Evolutionary conservation across 2,888 invertebrate species (phyloP).

Genomic region (Drosophila anomelani): DNA sequence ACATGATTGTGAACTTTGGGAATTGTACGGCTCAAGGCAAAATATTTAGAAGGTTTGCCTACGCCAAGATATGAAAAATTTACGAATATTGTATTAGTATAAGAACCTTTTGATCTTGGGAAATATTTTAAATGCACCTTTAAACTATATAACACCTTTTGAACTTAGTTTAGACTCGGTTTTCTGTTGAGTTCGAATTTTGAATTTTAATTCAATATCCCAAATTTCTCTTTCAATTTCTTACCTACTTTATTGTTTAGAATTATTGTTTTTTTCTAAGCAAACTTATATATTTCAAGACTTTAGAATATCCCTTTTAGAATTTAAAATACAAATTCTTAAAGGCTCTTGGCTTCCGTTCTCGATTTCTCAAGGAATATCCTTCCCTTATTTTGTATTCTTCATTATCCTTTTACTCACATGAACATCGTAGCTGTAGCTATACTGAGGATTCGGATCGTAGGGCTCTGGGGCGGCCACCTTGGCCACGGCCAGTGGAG

Average conservation of each 20-base stretch:
- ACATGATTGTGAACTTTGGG: conserved; percentile 6
- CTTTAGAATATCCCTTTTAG: neutral
- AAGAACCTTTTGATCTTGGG: neutral
- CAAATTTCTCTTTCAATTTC: neutral
- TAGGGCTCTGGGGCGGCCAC: conserved; percentile 81
- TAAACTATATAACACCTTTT: neutral
- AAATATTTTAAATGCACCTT: neutral
- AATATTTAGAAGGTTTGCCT: too few relatives aligned
- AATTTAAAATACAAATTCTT: neutral
- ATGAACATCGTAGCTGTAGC: conserved; percentile 86
- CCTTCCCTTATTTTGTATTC: too few relatives aligned
- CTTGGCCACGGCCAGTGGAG: conserved; percentile 67
- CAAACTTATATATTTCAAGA: too few relatives aligned
- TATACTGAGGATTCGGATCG: conserved; percentile 86
- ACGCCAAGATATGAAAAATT: neutral
- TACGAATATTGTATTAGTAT: neutral
- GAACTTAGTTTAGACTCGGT: neutral
- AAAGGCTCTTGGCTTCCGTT: too few relatives aligned
- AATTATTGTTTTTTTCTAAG: too few relatives aligned
- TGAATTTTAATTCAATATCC: too few relatives aligned
- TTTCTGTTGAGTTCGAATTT: neutral
- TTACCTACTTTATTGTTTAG: neutral
- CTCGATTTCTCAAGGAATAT: neutral
- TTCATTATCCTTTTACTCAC: conserved; percentile 74
- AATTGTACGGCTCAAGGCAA: conserved; percentile 2